Conservation (phyloP, 35 echinoderm and acorn worm genomes). For the Eucidaris tribuloides region DNA sequence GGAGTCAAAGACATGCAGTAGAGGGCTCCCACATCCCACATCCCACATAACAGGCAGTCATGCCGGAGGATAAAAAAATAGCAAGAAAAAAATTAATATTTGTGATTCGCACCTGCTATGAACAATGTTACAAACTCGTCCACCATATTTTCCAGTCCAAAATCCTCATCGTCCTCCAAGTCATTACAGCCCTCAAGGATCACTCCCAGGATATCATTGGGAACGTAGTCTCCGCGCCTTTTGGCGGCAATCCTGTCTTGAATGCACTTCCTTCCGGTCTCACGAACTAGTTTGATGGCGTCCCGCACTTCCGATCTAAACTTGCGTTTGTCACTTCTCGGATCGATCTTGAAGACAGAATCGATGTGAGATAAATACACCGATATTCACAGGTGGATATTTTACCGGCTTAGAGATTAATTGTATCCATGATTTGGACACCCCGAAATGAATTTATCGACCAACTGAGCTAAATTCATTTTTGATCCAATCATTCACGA, state of each 20-base stretch:
- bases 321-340: background rate
- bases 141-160: constrained; percentile 64
- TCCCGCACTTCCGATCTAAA: background rate
- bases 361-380: too few species aligned
- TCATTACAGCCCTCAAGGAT: constrained; percentile 37
- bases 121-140: constrained; percentile 79
- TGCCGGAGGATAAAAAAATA: background rate
- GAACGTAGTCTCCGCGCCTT: constrained; percentile 25
- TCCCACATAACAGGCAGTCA: background rate
- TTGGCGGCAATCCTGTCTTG: constrained; percentile 43
- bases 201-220: constrained; percentile 56
- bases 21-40: background rate
- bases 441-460: too few species aligned
- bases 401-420: too few species aligned
- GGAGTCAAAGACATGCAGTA: background rate
- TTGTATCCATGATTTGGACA: too few species aligned
- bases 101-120: constrained; percentile 43
- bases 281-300: constrained; percentile 13
- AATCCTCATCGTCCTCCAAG: constrained; percentile 2
- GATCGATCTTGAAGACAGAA: background rate
- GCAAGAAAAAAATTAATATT: too few species aligned
- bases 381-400: too few species aligned
- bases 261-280: constrained; percentile 54
- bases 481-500: too few species aligned
- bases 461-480: too few species aligned